Percentiles rank a stretch among this genome's conserved stretches.
These are phyloP conservation scores for Acanthochromis polyacanthus DNA, from an alignment of 2,113 vertebrate species.

Conservation along the genomic window DNA sequence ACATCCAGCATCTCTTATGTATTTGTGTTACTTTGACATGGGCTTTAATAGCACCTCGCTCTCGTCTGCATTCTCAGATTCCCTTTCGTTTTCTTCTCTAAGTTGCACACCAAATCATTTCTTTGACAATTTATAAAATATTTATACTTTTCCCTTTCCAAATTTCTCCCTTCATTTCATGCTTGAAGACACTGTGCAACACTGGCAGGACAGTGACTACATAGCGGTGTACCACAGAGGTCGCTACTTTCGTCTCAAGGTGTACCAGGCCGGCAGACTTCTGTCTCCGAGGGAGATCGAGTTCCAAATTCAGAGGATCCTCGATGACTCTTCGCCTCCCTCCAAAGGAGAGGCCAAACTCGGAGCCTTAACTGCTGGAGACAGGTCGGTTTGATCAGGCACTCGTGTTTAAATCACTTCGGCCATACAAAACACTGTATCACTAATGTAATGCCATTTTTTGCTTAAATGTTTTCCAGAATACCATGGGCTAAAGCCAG, in stretches of 20 bases:
- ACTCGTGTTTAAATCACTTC: not conserved
- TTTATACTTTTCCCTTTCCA: not conserved
- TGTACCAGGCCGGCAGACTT: constrained; percentile 86
- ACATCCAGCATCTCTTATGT: not conserved
- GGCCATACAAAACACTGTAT: too few relatives aligned
- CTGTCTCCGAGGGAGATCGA: constrained; percentile 89
- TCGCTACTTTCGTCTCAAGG: constrained; percentile 88
- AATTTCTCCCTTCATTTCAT: constrained; percentile 9
- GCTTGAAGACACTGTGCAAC: constrained; percentile 85
- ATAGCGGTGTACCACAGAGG: constrained; percentile 90
- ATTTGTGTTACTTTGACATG: not conserved
- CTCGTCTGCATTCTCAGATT: not conserved
- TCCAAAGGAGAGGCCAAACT: constrained; percentile 87
- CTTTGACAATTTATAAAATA: not conserved
- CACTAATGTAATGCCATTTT: not conserved
- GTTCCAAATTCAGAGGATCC: constrained; percentile 89
- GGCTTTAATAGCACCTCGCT: not conserved
- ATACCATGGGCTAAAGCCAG: constrained; percentile 89
- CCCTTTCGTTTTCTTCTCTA: not conserved
- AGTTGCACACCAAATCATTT: not conserved
- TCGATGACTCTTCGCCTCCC: constrained; percentile 85
- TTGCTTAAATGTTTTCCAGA: constrained; percentile 73
- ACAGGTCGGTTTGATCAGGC: constrained; percentile 81
- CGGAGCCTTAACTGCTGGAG: constrained; percentile 89
- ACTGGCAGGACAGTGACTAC: constrained; percentile 88